These are phyloP conservation scores for Piezodorus guildinii DNA, from an alignment of 1,140 invertebrate genomes.

Conservation along the genomic window DNA sequence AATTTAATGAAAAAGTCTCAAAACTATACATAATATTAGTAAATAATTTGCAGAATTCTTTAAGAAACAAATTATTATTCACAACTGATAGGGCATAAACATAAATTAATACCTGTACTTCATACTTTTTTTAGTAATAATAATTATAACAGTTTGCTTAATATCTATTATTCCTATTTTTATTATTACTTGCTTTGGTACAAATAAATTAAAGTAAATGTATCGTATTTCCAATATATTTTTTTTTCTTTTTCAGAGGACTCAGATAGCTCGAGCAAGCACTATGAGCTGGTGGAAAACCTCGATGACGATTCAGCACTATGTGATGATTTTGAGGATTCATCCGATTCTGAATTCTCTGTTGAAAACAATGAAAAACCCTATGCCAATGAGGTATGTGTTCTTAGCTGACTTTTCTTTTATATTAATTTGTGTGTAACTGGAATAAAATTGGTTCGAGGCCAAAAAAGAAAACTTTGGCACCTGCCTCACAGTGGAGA, in stretches of 20 bases:
- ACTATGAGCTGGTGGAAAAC: constrained; percentile 22
- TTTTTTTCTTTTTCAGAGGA: constrained; percentile 20
- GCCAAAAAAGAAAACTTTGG: constrained; percentile 1
- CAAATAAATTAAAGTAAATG: too few relatives aligned
- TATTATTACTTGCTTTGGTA: too few relatives aligned
- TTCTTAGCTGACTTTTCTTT: too few relatives aligned
- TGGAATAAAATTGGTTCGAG: not conserved
- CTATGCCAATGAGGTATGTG: not conserved
- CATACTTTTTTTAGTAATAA: too few relatives aligned
- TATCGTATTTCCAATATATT: too few relatives aligned
- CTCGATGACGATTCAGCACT: constrained; percentile 16
- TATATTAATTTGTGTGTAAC: too few relatives aligned
- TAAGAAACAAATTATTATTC: not conserved
- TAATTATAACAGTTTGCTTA: too few relatives aligned
- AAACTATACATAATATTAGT: too few relatives aligned
- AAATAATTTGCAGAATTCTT: not conserved
- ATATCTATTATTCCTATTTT: too few relatives aligned
- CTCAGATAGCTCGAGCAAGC: constrained; percentile 17
- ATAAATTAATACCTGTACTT: too few relatives aligned
- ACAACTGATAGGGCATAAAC: too few relatives aligned
- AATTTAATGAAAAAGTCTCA: too few relatives aligned
- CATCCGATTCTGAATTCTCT: constrained; percentile 25
- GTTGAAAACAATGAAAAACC: constrained; percentile 15
- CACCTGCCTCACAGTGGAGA: not conserved
- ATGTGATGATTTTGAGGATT: constrained; percentile 26